Evolutionary conservation across 2,888 invertebrate species (phyloP), one percentile per base, ranked within the genome.

Genomic region (Uloborus plumipes): DNA sequence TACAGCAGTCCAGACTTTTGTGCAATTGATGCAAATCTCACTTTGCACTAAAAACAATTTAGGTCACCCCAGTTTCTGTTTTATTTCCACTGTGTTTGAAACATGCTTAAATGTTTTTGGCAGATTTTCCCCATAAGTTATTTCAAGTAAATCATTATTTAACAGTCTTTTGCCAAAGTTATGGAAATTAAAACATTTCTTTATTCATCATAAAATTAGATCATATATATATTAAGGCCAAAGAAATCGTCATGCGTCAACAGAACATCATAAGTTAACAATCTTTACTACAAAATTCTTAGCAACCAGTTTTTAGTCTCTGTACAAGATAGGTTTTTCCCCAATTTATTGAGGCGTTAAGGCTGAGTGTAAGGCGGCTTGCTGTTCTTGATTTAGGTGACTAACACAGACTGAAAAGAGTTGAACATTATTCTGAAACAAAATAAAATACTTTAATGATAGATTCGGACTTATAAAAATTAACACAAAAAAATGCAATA

Each of bases 361-460:
- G 26, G 85, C 80, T 59, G 66, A 81, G 89, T 94, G 93, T 86
- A 98, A 91, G 61, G 95, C 95, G 87, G 94, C 93, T 89, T 95
- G 94, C 89, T 96, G 94, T 87, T 95, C 95, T 76, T 93, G 91
- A 86, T 93, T 92, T 86, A 98, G 91, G 86, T 92, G 92, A 88
- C 92, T 92, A 87, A 95, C 91, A 88, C 95, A 94, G n/a, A 93
- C 93, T 88, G 94, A 93, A 90, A 95, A 95, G 87, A 95, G 91
- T 86, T 94, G 93, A 55, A 92, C 92, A 89, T 94, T 95, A 85
- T 91, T 92, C 93, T 94, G 91, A 26, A 91, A 88, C 6, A 59
- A 70, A 13, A 72, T 47, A 62, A 58, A 70, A 50, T 4, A n/a
- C 4, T 20, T 31, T 50, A 9, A 26, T 20, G 9, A 55, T 15